phyloP scores from a whole-genome alignment of 2,888 invertebrate species.

The Venusia cambrica region DNA sequence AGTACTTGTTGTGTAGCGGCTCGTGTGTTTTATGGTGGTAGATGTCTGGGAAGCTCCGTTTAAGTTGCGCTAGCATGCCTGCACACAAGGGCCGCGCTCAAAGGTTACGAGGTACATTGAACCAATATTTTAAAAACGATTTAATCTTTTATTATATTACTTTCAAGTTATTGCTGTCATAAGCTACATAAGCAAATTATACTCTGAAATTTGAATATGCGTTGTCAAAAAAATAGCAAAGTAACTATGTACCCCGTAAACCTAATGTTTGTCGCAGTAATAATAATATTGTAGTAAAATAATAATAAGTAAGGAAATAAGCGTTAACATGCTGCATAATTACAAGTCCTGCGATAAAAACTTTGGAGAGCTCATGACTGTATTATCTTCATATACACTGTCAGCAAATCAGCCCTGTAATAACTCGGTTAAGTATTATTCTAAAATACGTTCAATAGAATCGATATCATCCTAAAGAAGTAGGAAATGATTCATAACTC shows the following conservation, averaged over 20 bases:
- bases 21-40: slow-evolving; percentile 89
- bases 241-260: slow-evolving; percentile 27
- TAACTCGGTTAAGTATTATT: too few species aligned
- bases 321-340: slow-evolving; percentile 68
- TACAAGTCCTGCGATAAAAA: slow-evolving; percentile 30
- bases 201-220: too few species aligned
- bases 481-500: slow-evolving; percentile 12
- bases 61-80: slow-evolving; percentile 94
- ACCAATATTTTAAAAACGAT: too few species aligned
- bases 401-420: too few species aligned
- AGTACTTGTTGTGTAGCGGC: slow-evolving; percentile 87
- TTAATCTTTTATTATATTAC: too few species aligned
- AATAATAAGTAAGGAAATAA: slow-evolving; percentile 55
- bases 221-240: too few species aligned
- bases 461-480: slow-evolving; percentile 1
- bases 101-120: slow-evolving; percentile 44
- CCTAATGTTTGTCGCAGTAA: slow-evolving; percentile 54
- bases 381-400: too few species aligned
- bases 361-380: slow-evolving; percentile 2
- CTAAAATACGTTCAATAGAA: too few species aligned
- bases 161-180: too few species aligned
- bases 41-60: slow-evolving; percentile 93
- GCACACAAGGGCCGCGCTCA: slow-evolving; percentile 83
- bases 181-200: too few species aligned
- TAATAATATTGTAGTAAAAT: slow-evolving; percentile 59